Conservation (phyloP, 2,888 invertebrate genomes). For the Chalcis sispes region DNA sequence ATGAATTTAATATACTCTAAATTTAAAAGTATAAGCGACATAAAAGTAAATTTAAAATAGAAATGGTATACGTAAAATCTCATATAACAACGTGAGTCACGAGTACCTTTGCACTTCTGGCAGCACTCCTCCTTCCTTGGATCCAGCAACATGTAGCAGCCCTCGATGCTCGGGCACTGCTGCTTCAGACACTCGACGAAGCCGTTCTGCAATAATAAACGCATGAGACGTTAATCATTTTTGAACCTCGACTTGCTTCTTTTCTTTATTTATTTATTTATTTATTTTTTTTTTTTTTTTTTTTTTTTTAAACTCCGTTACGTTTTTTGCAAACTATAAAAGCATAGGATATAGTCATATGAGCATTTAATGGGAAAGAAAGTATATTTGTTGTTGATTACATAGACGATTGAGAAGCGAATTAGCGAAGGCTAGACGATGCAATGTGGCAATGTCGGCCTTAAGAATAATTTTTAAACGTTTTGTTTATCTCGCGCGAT, state of each 20-base stretch:
- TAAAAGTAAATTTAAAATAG: too few relatives aligned
- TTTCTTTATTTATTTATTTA: too few relatives aligned
- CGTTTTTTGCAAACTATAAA: too few relatives aligned
- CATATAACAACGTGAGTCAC: background rate
- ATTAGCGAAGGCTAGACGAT: conserved; percentile 27
- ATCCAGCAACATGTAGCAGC: conserved; percentile 86
- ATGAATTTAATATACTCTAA: too few relatives aligned
- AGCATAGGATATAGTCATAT: background rate
- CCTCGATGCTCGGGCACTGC: conserved; percentile 88
- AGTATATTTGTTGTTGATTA: conserved; percentile 40
- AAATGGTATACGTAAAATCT: too few relatives aligned
- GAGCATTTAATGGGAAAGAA: too few relatives aligned
- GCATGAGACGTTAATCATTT: background rate
- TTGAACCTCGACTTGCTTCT: too few relatives aligned
- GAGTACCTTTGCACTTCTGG: conserved; percentile 87
- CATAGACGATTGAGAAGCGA: conserved; percentile 36
- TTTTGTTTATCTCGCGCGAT: conserved; percentile 30
- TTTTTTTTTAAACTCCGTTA: background rate
- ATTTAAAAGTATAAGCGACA: too few relatives aligned
- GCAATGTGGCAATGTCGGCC: too few relatives aligned
- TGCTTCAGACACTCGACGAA: conserved; percentile 89
- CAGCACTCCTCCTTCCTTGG: conserved; percentile 88
- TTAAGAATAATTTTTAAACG: conserved; percentile 31
- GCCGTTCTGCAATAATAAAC: conserved; percentile 82
- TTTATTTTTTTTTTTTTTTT: background rate